These are phyloP conservation scores for Blera fallax DNA, from an alignment of 2,888 invertebrate species.

Conservation along the genomic window DNA sequence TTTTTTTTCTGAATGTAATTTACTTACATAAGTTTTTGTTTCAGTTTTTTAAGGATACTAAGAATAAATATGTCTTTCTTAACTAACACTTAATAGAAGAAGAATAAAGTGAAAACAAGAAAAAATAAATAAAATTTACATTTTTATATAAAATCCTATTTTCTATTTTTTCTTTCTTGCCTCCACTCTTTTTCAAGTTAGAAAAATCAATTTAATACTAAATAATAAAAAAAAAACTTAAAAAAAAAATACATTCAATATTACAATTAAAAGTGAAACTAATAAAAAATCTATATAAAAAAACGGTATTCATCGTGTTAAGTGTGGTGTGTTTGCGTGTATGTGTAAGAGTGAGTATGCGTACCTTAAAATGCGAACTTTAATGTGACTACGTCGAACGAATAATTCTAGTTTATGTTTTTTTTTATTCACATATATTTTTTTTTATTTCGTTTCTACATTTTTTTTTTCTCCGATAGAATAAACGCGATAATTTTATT, in stretches of 20 bases:
- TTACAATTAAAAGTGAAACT: neutral
- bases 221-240: conserved; percentile 2
- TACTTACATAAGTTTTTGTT: conserved; percentile 14
- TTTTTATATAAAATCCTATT: neutral
- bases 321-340: conserved; percentile 38
- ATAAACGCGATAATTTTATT: conserved; percentile 11
- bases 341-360: conserved; percentile 6
- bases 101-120: conserved; percentile 18
- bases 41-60: conserved; percentile 40
- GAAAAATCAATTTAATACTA: neutral
- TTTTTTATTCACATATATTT: neutral
- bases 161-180: conserved; percentile 11
- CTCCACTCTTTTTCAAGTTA: neutral
- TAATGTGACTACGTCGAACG: conserved; percentile 44
- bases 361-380: conserved; percentile 23
- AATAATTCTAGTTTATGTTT: conserved; percentile 26
- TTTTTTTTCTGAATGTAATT: conserved; percentile 41
- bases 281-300: neutral
- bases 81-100: conserved; percentile 54
- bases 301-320: conserved; percentile 17
- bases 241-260: neutral
- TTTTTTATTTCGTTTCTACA: conserved; percentile 15
- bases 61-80: conserved; percentile 70
- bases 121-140: conserved; percentile 11
- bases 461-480: conserved; percentile 14